phyloP scores from a whole-genome alignment of 2,797 vertebrate species.

The Xenops minutus region DNA sequence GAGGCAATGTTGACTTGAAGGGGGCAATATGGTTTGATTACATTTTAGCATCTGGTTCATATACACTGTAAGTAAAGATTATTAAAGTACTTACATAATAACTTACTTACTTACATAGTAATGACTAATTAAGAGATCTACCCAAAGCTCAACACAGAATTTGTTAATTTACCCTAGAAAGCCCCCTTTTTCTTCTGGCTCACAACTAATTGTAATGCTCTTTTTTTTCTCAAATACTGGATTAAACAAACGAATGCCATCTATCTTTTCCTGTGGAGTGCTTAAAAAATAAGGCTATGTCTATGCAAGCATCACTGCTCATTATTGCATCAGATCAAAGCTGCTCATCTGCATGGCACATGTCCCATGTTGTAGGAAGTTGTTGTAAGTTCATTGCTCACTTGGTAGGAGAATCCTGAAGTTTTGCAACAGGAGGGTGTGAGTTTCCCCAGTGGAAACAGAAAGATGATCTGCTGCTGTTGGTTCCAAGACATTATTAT shows the following conservation, averaged over 20 bases:
- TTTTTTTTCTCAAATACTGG: background rate
- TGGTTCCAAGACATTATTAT: background rate
- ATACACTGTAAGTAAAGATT: background rate
- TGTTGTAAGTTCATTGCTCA: background rate
- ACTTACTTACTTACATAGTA: no score
- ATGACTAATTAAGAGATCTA: background rate
- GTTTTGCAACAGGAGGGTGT: background rate
- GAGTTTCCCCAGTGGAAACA: background rate
- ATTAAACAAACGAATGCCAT: background rate
- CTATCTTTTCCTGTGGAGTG: background rate
- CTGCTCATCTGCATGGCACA: background rate
- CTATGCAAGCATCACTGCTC: rapidly evolving
- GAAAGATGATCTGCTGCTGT: background rate
- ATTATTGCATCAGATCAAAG: background rate
- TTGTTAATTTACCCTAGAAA: background rate
- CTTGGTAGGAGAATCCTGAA: background rate
- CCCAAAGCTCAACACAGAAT: background rate
- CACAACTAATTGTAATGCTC: background rate
- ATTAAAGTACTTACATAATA: background rate
- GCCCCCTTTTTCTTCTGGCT: background rate
- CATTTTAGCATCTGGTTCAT: background rate
- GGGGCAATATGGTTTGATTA: background rate
- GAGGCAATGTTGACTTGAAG: background rate
- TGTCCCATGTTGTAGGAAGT: background rate
- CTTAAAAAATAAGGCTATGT: background rate